These are phyloP conservation scores for Nothoprocta perdicaria DNA, from an alignment of 2,113 vertebrate genomes.

Conservation along the genomic window DNA sequence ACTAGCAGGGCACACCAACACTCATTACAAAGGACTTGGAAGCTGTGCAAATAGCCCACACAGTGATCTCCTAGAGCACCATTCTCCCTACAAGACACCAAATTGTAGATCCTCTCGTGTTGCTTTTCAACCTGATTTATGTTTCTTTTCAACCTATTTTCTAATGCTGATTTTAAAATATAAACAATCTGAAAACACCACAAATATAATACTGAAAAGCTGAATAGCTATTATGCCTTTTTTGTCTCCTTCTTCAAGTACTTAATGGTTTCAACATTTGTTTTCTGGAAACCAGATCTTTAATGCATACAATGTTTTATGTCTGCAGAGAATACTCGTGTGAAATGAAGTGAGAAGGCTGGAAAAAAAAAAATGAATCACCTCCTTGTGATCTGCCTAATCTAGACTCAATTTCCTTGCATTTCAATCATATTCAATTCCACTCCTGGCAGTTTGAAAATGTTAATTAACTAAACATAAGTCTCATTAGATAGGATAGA, in stretches of 20 bases:
- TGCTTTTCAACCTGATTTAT: neutral
- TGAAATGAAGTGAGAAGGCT: slow-evolving; percentile 10
- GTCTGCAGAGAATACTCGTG: neutral
- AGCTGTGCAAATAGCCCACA: neutral
- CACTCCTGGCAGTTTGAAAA: neutral
- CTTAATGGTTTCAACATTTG: neutral
- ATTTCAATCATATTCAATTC: slow-evolving; percentile 31
- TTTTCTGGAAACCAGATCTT: neutral
- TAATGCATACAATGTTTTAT: neutral
- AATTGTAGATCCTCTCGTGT: accelerated
- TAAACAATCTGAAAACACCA: neutral
- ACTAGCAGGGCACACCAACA: neutral
- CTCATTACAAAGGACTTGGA: neutral
- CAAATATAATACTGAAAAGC: neutral
- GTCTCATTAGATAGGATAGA: neutral
- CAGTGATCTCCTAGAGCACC: neutral
- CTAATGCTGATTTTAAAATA: neutral
- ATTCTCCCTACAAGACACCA: neutral
- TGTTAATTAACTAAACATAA: slow-evolving; percentile 16
- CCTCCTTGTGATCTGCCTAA: neutral
- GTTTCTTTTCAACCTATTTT: neutral
- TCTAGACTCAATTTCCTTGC: neutral
- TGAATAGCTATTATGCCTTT: neutral
- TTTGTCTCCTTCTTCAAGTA: neutral
- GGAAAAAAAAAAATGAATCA: slow-evolving; percentile 16